Evolutionary conservation across 2,888 invertebrate genomes (phyloP), one percentile per base, ranked within the genome.

Genomic region (Dastarcus helophoroides): DNA sequence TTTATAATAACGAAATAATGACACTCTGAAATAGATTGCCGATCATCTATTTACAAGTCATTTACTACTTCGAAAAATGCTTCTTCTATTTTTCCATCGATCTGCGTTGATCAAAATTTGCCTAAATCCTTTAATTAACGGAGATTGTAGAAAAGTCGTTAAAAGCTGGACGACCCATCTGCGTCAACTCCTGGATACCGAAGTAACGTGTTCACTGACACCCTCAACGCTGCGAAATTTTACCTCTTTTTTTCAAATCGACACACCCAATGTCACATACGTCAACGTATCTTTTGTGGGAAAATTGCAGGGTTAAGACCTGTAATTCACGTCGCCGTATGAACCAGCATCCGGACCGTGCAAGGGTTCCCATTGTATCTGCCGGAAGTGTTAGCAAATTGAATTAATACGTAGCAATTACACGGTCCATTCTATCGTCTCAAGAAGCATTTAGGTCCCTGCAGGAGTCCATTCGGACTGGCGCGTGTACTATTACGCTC

Each of bases 371-470:
- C 39, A 48, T 58, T 55, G 51, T 54, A 36, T 37, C 37, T 29
- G 46, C 58, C 59, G 60, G 60, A 60, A 60, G 54, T 53, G 55
- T 52, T 51, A 48, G 48, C 46, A 54, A 62, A 62, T 60, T 58
- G 60, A 60, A 60, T 62, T 60, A 60, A 60, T 60, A 60, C 62
- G 58, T 57, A 60, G 60, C 62, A 60, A 62, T 62, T 62, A 62
- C 58, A 51, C 32, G 47, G 46, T 39, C 52, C 42, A 56, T 59
- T 58, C 56, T 54, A 39, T 47, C 56, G 47, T 58, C 60, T 60
- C 60, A 58, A 62, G 62, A 50, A 60, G 56, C 60, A 50, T 59
- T 61, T 60, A 55, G 51, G 42, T 39, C 51, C 33, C 56, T 33
- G 47, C 50, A 40, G 60, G 59, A 48, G 47, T 39, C 36, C 45